Evolutionary conservation across 2,113 vertebrate species (phyloP).

Genomic region (Callipepla squamata): DNA sequence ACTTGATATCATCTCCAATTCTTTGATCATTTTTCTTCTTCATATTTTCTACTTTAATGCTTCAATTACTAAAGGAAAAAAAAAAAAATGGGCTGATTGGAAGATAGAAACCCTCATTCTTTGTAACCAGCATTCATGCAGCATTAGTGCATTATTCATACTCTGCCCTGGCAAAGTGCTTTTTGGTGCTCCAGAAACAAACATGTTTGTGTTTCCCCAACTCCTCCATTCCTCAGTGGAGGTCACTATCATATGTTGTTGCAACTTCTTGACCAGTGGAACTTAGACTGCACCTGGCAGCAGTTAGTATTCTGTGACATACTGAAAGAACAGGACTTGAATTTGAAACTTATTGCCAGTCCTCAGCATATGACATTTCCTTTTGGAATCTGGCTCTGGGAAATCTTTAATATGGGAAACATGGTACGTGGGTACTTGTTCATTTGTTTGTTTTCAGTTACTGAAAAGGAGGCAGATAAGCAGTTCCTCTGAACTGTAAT

Average conservation of each 20-base stretch:
- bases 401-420: neutral
- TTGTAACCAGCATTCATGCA: neutral
- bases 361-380: neutral
- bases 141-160: neutral
- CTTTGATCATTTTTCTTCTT: conserved; percentile 6
- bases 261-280: neutral
- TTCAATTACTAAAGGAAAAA: neutral
- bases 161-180: neutral
- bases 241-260: neutral
- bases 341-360: neutral
- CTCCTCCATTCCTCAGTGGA: neutral
- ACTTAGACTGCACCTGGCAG: neutral
- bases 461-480: neutral
- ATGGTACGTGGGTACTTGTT: neutral
- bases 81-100: neutral
- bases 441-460: neutral
- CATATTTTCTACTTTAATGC: neutral
- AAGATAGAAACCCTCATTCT: neutral
- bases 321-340: neutral
- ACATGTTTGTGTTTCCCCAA: neutral
- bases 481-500: neutral
- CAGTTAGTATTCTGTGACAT: neutral
- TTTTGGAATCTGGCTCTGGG: neutral
- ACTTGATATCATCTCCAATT: neutral
- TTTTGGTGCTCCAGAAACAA: neutral